A percentile compares a stretch with the other conserved stretches of the same genome.
These are phyloP conservation scores for Phrynosoma blainvillii DNA, from an alignment of 2,113 vertebrate species.

Conservation along the genomic window DNA sequence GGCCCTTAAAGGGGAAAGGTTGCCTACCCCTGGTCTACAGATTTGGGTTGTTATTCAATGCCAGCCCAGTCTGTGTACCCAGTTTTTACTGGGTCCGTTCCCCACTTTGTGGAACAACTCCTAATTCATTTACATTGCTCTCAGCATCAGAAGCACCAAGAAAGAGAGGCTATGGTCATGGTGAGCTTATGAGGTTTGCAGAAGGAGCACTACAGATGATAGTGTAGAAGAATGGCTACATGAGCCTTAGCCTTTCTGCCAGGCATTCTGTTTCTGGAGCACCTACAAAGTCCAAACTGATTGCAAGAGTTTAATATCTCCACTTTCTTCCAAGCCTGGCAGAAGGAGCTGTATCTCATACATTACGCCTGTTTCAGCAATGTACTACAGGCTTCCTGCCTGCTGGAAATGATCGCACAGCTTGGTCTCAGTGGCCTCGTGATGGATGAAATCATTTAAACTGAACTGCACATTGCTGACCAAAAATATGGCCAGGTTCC, in stretches of 20 bases:
- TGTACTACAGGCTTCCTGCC: neutral
- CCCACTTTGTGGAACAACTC: neutral
- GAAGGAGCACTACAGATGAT: neutral
- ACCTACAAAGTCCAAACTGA: neutral
- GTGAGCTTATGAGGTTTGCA: neutral
- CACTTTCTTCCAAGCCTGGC: neutral
- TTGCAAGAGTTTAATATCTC: neutral
- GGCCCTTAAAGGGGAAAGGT: too few species aligned
- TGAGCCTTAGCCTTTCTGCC: neutral
- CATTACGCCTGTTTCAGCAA: neutral
- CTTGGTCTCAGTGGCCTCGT: neutral
- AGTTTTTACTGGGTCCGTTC: neutral
- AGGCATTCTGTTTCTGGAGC: neutral
- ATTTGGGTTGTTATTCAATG: neutral
- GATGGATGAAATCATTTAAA: neutral
- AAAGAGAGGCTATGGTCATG: neutral
- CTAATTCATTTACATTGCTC: neutral
- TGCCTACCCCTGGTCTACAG: too few species aligned
- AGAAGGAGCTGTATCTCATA: neutral
- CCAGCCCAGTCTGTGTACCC: neutral
- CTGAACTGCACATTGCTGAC: neutral
- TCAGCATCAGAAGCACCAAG: neutral
- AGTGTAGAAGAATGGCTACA: neutral
- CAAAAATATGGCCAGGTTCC: neutral
- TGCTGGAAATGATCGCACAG: neutral